Percentiles rank a stretch among this genome's conserved stretches.
Evolutionary conservation across 2,113 vertebrate genomes (phyloP).

Genomic region (Nannospalax galili): DNA sequence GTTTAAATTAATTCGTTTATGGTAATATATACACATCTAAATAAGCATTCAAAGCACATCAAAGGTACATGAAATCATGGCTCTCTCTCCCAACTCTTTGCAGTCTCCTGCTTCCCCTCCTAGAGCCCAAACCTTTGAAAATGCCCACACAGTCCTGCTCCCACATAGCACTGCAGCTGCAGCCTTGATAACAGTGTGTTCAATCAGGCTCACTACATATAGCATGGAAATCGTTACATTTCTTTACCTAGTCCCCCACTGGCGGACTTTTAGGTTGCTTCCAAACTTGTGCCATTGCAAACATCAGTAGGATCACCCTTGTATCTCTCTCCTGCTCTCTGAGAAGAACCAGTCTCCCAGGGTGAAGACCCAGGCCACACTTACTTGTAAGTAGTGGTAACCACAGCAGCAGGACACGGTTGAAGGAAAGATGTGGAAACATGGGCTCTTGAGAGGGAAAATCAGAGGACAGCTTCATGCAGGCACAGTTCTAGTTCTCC

Average conservation of each 20-base stretch:
- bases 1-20: not conserved
- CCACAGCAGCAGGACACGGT: conserved; percentile 35
- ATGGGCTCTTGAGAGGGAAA: conserved; percentile 45
- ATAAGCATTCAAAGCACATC: not conserved
- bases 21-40: not conserved
- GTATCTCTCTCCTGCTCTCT: not conserved
- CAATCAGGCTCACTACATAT: not conserved
- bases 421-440: conserved; percentile 53
- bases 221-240: not conserved
- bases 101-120: not conserved
- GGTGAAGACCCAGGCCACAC: not conserved
- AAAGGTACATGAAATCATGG: not conserved
- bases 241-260: not conserved
- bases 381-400: conserved; percentile 60
- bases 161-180: not conserved
- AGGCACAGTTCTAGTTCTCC: not conserved
- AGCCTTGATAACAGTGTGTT: not conserved
- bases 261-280: not conserved
- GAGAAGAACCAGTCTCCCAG: too few relatives aligned
- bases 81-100: not conserved
- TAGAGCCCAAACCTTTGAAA: not conserved
- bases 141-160: not conserved
- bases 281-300: not conserved
- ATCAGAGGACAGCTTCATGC: not conserved
- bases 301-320: too few relatives aligned